Conservation (phyloP, 2,797 vertebrate genomes). For the Squalus acanthias region DNA sequence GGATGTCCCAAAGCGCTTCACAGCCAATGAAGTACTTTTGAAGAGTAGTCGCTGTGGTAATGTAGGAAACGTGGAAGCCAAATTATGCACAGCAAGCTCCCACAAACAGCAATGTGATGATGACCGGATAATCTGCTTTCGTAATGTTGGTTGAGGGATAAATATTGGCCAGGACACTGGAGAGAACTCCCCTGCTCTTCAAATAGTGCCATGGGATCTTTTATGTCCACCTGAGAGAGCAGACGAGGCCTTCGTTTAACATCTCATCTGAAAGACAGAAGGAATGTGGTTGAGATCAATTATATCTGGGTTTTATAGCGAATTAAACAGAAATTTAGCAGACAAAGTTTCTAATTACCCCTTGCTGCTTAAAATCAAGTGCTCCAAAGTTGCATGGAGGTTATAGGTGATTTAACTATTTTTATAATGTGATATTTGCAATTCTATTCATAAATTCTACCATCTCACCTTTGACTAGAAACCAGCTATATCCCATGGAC, state of each 20-base stretch:
- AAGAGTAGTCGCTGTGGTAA: not conserved
- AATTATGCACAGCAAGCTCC: not conserved
- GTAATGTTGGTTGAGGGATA: not conserved
- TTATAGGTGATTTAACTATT: not conserved
- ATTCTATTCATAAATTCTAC: not conserved
- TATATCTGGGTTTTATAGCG: not conserved
- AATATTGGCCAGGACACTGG: too few relatives aligned
- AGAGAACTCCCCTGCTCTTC: too few relatives aligned
- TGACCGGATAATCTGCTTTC: not conserved
- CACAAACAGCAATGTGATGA: not conserved
- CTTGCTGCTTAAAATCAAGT: not conserved
- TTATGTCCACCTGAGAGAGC: not conserved
- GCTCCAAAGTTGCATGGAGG: not conserved
- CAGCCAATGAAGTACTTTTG: too few relatives aligned
- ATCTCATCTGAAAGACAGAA: not conserved
- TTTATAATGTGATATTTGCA: not conserved
- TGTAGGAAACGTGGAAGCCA: not conserved
- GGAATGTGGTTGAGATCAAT: not conserved
- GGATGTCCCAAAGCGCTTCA: not conserved
- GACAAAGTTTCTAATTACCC: not conserved
- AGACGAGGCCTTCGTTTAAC: not conserved
- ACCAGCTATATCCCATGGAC: not conserved
- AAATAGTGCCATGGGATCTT: not conserved
- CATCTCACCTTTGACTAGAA: not conserved
- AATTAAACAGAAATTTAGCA: not conserved